These are phyloP conservation scores for Drosophila setosimentum DNA, from an alignment of 2,888 invertebrate species.

Conservation along the genomic window DNA sequence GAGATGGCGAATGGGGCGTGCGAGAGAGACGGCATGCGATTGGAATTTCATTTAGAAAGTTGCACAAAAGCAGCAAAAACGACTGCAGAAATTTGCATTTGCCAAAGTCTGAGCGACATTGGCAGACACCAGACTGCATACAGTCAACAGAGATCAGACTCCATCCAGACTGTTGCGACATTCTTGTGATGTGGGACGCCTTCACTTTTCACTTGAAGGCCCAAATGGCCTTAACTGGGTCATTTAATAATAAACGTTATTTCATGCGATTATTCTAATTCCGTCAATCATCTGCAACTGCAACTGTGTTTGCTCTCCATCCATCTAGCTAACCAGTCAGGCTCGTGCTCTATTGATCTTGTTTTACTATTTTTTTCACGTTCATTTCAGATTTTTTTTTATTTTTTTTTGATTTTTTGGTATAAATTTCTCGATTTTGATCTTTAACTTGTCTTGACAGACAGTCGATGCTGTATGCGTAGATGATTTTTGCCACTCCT, in stretches of 20 bases:
- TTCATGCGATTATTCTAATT: slow-evolving; percentile 78
- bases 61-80: slow-evolving; percentile 44
- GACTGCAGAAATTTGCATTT: slow-evolving; percentile 74
- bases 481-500: slow-evolving; percentile 77
- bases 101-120: slow-evolving; percentile 70
- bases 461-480: slow-evolving; percentile 46
- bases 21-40: slow-evolving; percentile 44
- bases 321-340: slow-evolving; percentile 13
- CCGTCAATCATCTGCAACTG: slow-evolving; percentile 80
- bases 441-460: slow-evolving; percentile 79
- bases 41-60: slow-evolving; percentile 79
- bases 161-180: slow-evolving; percentile 62
- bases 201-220: slow-evolving; percentile 73
- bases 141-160: slow-evolving; percentile 33
- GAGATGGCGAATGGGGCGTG: slow-evolving; percentile 14
- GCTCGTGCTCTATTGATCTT: slow-evolving; percentile 72
- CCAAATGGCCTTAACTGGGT: slow-evolving; percentile 71
- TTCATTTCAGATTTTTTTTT: slow-evolving; percentile 13
- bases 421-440: slow-evolving; percentile 70
- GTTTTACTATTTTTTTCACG: slow-evolving; percentile 31
- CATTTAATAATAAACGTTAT: slow-evolving; percentile 77
- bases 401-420: slow-evolving; percentile 17
- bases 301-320: slow-evolving; percentile 53
- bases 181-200: slow-evolving; percentile 70
- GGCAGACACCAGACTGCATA: slow-evolving; percentile 25